Percentiles rank a stretch among this genome's conserved stretches.
These are phyloP conservation scores for Falco peregrinus DNA, from an alignment of 2,797 vertebrate genomes.

Conservation along the genomic window DNA sequence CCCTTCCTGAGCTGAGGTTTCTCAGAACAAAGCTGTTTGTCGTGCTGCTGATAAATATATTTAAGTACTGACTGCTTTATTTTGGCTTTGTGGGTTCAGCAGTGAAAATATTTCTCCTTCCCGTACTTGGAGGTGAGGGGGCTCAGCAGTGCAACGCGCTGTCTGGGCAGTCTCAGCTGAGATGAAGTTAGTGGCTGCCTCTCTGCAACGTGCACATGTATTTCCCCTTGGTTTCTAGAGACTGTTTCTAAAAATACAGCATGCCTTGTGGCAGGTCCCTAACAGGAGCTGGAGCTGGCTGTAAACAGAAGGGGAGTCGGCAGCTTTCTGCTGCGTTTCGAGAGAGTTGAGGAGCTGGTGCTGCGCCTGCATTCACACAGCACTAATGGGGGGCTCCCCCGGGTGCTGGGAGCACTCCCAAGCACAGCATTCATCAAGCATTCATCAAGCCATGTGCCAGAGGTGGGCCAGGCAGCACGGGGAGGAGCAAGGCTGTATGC, in stretches of 20 bases:
- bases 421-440: neutral
- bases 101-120: neutral
- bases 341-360: neutral
- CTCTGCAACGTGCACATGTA: neutral
- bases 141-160: neutral
- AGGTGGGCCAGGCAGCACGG: neutral
- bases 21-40: neutral
- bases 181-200: neutral
- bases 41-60: neutral
- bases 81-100: neutral
- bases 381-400: rapidly evolving
- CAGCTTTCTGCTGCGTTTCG: neutral
- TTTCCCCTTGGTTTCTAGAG: conserved; percentile 9
- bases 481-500: neutral
- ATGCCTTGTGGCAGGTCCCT: neutral
- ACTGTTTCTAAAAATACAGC: neutral
- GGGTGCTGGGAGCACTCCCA: neutral
- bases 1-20: neutral
- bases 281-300: conserved; percentile 2
- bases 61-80: neutral
- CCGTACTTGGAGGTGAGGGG: neutral
- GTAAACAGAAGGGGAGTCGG: neutral
- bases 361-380: neutral
- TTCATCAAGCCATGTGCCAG: neutral
- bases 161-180: neutral